Conservation (phyloP, 2,113 vertebrate genomes). For the Eidolon helvum region DNA sequence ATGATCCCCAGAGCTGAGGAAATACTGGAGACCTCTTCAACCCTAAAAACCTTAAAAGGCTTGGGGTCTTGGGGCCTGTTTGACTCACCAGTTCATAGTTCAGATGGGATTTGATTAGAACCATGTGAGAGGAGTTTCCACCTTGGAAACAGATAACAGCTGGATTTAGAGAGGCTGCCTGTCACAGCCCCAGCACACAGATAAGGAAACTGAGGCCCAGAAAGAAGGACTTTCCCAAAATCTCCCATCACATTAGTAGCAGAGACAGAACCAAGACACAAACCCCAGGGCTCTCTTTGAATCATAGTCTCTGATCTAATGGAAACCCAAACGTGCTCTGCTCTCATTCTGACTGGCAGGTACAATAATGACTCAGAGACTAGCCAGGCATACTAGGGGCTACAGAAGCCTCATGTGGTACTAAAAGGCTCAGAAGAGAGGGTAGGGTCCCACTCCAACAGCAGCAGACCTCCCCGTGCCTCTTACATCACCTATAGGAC, state of each 20-base stretch:
- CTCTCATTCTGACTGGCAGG: neutral
- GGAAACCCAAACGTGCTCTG: neutral
- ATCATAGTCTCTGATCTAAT: neutral
- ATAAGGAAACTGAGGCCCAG: neutral
- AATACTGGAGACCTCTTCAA: neutral
- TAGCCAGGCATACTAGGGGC: neutral
- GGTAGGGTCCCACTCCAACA: neutral
- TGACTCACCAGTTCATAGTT: neutral
- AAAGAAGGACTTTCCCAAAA: neutral
- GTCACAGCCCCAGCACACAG: neutral
- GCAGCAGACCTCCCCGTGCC: neutral
- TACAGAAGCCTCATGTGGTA: neutral
- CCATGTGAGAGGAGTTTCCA: neutral
- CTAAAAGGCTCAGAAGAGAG: neutral
- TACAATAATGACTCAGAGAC: accelerated
- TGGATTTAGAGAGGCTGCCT: neutral
- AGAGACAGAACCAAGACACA: neutral
- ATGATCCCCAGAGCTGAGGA: neutral
- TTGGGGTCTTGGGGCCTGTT: neutral
- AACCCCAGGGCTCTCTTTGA: neutral
- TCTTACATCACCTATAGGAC: neutral
- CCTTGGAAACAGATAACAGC: neutral
- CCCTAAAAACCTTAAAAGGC: neutral
- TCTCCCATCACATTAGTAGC: neutral
- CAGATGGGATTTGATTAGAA: neutral